Conservation (phyloP, 2,797 vertebrate species). For the Apodemus agrarius region DNA sequence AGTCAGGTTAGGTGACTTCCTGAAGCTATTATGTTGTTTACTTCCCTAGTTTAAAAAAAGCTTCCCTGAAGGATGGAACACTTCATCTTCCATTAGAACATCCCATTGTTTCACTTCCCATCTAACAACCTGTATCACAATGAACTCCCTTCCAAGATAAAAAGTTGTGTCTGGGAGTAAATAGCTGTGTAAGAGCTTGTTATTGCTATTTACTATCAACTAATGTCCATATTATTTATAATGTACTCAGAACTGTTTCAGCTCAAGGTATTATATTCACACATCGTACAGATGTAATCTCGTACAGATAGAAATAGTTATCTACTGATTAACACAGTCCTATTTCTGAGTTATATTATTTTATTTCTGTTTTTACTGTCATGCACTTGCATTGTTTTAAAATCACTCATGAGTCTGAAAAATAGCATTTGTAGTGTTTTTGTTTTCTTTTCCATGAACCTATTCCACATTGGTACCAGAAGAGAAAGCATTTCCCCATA, state of each 20-base stretch:
- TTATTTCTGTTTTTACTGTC: slow-evolving; percentile 52
- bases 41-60: background rate
- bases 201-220: slow-evolving; percentile 9
- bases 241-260: background rate
- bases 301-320: slow-evolving; percentile 35
- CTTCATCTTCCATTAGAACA: background rate
- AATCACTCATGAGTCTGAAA: slow-evolving; percentile 7
- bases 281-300: background rate
- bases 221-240: background rate
- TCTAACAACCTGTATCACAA: background rate
- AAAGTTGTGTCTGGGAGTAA: background rate
- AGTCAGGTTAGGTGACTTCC: background rate
- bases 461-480: slow-evolving; percentile 20
- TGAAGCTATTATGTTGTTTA: background rate
- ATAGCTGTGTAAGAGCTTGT: background rate
- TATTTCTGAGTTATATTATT: background rate
- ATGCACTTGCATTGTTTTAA: slow-evolving; percentile 48
- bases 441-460: slow-evolving; percentile 2
- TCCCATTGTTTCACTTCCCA: background rate
- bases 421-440: slow-evolving; percentile 8
- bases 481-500: slow-evolving; percentile 42
- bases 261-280: slow-evolving; percentile 11
- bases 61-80: background rate
- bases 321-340: background rate
- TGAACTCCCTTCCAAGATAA: background rate